Evolutionary conservation across 2,888 invertebrate genomes (phyloP).

Genomic region (Axea sp.): DNA sequence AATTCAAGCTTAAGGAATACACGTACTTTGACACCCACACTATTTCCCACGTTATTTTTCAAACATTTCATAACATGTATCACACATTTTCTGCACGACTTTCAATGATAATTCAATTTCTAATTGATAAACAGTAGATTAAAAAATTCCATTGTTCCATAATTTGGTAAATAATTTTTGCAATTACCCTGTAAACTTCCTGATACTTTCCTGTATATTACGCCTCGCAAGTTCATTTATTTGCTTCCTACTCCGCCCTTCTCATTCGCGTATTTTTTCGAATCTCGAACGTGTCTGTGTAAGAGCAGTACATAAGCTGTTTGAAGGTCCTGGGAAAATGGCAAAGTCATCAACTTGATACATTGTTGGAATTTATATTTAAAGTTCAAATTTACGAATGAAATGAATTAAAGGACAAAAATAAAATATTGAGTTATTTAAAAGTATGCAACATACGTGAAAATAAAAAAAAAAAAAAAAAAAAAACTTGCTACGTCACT

Average conservation of each 20-base stretch:
- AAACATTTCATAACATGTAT: neutral
- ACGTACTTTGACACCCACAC: conserved; percentile 5
- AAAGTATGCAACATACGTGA: too few species aligned
- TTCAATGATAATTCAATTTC: neutral
- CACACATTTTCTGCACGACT: neutral
- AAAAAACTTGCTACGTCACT: too few species aligned
- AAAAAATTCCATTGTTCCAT: conserved; percentile 13
- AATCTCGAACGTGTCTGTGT: conserved; percentile 40
- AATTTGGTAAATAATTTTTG: conserved; percentile 29
- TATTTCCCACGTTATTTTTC: conserved; percentile 25
- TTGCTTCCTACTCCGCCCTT: conserved; percentile 59
- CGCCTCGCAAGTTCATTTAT: conserved; percentile 46
- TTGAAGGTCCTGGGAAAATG: conserved; percentile 59
- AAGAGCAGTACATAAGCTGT: conserved; percentile 24
- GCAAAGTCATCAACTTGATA: conserved; percentile 41
- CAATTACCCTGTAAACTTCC: conserved; percentile 25
- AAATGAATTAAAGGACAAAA: neutral
- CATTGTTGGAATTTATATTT: conserved; percentile 16
- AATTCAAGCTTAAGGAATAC: conserved; percentile 23
- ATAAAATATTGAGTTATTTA: conserved; percentile 1
- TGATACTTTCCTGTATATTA: conserved; percentile 35
- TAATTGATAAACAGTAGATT: neutral
- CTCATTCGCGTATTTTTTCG: conserved; percentile 46
- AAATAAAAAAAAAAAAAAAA: too few species aligned
- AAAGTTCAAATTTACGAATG: neutral